phyloP scores from a whole-genome alignment of 2,113 vertebrate genomes.

The Chloroceryle aenea region DNA sequence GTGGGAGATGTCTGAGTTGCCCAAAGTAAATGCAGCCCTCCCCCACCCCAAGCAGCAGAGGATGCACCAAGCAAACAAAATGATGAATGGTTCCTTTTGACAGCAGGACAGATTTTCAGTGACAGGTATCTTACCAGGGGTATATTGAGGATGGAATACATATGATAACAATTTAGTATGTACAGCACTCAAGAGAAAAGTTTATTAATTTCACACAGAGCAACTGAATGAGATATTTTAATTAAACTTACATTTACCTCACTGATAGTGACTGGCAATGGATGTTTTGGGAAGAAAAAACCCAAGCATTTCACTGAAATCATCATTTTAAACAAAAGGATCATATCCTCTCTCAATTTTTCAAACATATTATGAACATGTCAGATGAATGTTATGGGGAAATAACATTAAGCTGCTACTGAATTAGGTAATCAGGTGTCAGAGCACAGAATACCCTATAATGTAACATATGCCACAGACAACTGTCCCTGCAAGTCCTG shows the following conservation, averaged over 20 bases:
- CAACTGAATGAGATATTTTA: slow-evolving; percentile 17
- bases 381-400: background rate
- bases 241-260: slow-evolving; percentile 38
- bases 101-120: slow-evolving; percentile 1
- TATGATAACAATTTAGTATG: slow-evolving; percentile 19
- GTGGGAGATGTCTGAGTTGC: background rate
- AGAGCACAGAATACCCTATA: background rate
- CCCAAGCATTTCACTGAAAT: background rate
- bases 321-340: background rate
- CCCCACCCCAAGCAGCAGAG: background rate
- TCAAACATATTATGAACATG: background rate
- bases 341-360: background rate
- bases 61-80: background rate
- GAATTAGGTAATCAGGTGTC: background rate
- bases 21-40: background rate
- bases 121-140: background rate
- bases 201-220: slow-evolving; percentile 12
- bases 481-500: background rate
- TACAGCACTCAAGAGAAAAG: background rate
- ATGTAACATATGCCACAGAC: background rate
- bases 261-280: background rate
- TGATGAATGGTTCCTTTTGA: background rate
- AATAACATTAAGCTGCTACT: background rate
- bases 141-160: background rate
- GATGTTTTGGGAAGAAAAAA: background rate